Evolutionary conservation across 2,797 vertebrate genomes (phyloP).

Genomic region (Epinephelus malabaricus): DNA sequence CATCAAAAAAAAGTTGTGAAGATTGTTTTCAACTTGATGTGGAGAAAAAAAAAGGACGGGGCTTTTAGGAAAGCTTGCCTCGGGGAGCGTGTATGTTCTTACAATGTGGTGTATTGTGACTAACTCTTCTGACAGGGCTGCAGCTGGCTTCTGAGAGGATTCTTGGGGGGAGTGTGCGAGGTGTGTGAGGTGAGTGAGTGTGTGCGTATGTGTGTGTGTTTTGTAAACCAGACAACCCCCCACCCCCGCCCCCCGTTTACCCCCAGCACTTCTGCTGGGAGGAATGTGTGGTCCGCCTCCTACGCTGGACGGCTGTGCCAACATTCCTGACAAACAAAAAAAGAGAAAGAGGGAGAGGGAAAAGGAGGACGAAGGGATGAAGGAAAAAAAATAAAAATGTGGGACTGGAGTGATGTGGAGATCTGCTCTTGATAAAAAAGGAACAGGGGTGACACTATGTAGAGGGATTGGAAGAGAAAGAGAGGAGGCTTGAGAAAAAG

Average conservation of each 20-base stretch:
- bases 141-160: constrained; percentile 77
- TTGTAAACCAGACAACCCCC: constrained; percentile 76
- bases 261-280: constrained; percentile 85
- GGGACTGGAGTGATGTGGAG: constrained; percentile 45
- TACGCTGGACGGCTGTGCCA: constrained; percentile 85
- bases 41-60: neutral
- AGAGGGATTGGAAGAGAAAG: constrained; percentile 50
- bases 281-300: constrained; percentile 89
- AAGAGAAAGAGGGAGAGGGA: constrained; percentile 28
- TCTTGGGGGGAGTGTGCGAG: constrained; percentile 62
- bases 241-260: constrained; percentile 48
- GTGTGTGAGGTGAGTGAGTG: constrained; percentile 48
- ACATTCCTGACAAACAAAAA: constrained; percentile 84
- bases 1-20: constrained; percentile 20
- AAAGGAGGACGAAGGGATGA: constrained; percentile 47
- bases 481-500: constrained; percentile 58
- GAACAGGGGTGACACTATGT: constrained; percentile 59
- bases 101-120: constrained; percentile 75
- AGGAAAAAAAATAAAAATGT: constrained; percentile 46
- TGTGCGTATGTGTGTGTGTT: constrained; percentile 47
- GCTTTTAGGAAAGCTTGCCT: constrained; percentile 47
- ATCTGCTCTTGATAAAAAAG: constrained; percentile 57
- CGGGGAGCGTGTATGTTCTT: constrained; percentile 45
- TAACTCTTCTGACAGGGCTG: constrained; percentile 72
- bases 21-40: constrained; percentile 34